Evolutionary conservation across 1,140 invertebrate genomes (phyloP).

Genomic region (Drosophila albomicans): DNA sequence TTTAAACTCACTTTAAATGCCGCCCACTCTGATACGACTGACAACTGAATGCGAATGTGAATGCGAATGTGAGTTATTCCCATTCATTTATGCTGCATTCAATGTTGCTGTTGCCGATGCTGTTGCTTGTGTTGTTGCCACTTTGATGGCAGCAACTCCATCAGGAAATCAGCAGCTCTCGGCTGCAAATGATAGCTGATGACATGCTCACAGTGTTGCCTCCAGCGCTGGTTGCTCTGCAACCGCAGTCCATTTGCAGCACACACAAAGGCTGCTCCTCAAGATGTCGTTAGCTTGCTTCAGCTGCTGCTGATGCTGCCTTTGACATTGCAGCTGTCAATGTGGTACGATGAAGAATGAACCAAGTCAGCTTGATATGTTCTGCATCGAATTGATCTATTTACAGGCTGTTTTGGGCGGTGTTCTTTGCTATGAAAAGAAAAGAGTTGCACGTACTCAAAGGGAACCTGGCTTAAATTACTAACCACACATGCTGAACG

Average conservation of each 20-base stretch:
- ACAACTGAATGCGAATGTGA: conserved; percentile 7
- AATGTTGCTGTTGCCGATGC: not conserved
- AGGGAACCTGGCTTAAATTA: not conserved
- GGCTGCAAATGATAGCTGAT: conserved; percentile 48
- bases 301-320: conserved; percentile 8
- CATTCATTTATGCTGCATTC: conserved; percentile 16
- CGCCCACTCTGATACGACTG: not conserved
- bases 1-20: conserved; percentile 19
- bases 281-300: conserved; percentile 48
- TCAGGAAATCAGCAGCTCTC: conserved; percentile 34
- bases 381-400: conserved; percentile 1
- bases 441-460: not conserved
- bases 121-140: conserved; percentile 18
- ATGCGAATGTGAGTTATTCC: conserved; percentile 6
- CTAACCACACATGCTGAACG: conserved; percentile 5
- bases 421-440: not conserved
- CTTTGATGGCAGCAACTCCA: conserved; percentile 23
- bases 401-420: not conserved
- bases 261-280: conserved; percentile 25
- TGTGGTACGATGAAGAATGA: not conserved
- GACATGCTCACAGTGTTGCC: conserved; percentile 20
- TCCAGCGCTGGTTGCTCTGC: not conserved
- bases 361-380: not conserved
- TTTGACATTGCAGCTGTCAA: conserved; percentile 54
- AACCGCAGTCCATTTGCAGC: conserved; percentile 31